A percentile compares a stretch with the other conserved stretches of the same genome.
Conservation (phyloP, 1,140 invertebrate genomes). For the Cryptotermes secundus region DNA sequence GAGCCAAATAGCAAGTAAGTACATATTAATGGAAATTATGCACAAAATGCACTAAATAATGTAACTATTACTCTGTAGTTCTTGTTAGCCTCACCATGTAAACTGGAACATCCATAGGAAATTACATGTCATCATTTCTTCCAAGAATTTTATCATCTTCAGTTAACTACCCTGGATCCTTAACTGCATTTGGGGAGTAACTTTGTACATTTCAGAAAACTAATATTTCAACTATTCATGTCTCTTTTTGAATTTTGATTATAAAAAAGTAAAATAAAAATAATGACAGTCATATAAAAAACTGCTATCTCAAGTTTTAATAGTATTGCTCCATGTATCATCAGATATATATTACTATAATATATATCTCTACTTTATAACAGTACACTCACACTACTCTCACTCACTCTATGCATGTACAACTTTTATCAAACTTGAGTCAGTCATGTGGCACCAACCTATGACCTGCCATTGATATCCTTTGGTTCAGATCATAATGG, state of each 20-base stretch:
- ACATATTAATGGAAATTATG: no score
- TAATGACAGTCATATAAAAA: slow-evolving; percentile 14
- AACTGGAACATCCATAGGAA: no score
- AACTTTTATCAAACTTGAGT: background rate
- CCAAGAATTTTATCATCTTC: no score
- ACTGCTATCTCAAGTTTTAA: background rate
- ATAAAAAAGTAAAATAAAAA: slow-evolving; percentile 21
- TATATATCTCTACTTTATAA: background rate
- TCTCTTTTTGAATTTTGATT: slow-evolving; percentile 10
- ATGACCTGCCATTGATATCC: slow-evolving; percentile 5
- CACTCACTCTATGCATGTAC: no score
- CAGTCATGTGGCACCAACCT: background rate
- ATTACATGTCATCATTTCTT: no score
- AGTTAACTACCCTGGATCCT: background rate
- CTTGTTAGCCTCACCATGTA: no score
- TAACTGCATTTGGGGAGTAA: background rate
- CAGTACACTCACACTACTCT: background rate
- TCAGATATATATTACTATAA: slow-evolving; percentile 14
- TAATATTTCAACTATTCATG: background rate
- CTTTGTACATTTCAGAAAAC: background rate
- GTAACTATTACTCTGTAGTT: no score
- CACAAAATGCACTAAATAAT: no score
- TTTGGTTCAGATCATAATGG: slow-evolving; percentile 12
- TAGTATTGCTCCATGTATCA: background rate
- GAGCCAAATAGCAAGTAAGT: no score